These are phyloP conservation scores for Calvadosia cruxmelitensis DNA, from an alignment of 30 jellyfish, hydroid and myxozoan genomes.

Conservation along the genomic window DNA sequence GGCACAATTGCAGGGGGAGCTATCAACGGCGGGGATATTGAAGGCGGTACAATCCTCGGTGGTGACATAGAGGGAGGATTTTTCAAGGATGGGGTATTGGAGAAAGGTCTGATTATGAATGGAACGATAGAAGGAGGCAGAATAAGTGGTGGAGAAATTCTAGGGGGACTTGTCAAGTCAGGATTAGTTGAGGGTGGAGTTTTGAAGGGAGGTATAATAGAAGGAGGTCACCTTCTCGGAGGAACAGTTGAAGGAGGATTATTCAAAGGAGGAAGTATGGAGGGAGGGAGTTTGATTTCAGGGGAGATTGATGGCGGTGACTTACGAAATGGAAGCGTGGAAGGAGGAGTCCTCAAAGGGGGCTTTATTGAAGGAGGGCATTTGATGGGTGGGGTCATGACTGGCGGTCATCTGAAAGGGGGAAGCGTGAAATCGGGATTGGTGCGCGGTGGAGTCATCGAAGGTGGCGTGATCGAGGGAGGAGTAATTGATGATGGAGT, in stretches of 20 bases:
- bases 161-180: slow-evolving; percentile 68
- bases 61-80: slow-evolving; percentile 88
- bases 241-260: slow-evolving; percentile 79
- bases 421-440: slow-evolving; percentile 80
- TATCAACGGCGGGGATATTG: slow-evolving; percentile 63
- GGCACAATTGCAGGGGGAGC: slow-evolving; percentile 41
- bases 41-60: slow-evolving; percentile 76
- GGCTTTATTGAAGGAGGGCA: slow-evolving; percentile 92
- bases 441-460: slow-evolving; percentile 77
- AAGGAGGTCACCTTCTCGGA: slow-evolving; percentile 76
- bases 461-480: slow-evolving; percentile 87
- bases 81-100: slow-evolving; percentile 50
- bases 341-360: slow-evolving; percentile 78
- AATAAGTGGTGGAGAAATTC: slow-evolving; percentile 46
- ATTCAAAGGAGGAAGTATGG: slow-evolving; percentile 66
- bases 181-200: slow-evolving; percentile 76
- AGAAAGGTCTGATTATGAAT: slow-evolving; percentile 53
- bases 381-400: slow-evolving; percentile 88
- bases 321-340: slow-evolving; percentile 68
- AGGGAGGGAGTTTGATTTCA: slow-evolving; percentile 75
- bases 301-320: slow-evolving; percentile 84
- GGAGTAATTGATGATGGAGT: slow-evolving; percentile 94
- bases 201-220: slow-evolving; percentile 52
- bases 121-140: slow-evolving; percentile 80
- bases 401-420: slow-evolving; percentile 80